Evolutionary conservation across 2,888 invertebrate genomes (phyloP), one percentile per base, ranked within the genome.

Genomic region (Linnaemya vulpina): DNA sequence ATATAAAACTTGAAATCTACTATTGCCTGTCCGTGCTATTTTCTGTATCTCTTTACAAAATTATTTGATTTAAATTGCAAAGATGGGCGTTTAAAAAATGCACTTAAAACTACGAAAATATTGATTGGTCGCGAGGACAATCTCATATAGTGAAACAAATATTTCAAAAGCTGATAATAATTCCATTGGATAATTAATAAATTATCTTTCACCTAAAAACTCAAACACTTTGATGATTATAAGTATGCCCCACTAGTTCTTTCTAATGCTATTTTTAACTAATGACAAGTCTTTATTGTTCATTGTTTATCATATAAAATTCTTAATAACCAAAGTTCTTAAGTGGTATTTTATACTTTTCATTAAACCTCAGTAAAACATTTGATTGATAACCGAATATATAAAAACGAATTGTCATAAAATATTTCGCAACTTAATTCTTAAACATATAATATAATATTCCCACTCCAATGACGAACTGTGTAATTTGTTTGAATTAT

Each of bases 301-400:
- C 10, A 38, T 2, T n/a, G 35, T 67, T 58, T 58, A 20, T 51
- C 55, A 11, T 30, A 11, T 13, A 35, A 35, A 65, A 46, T 40
- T 13, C 5, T 58, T 76, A 67, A 76, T 46, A 60, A 43, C 5
- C n/a, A 43, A n/a, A n/a, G 46, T 49, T 67, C 35, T 49, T 22
- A 68, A 77, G 67, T 77, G 49, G 35, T 60, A 20, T 43, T 55
- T 74, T 35, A 30, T 20, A 22, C 40, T 13, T 13, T 40, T 46
- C 1, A 22, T 20, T 38, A 11, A 40, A 38, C 38, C 25, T 17
- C 30, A 30, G 5, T 40, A 40, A 51, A 74, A 17, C 22, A 62
- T 70, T 40, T 70, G 70, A 78, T 62, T 62, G 70, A 79, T 71
- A 79, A 79, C 20, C 46, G 55, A 17, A 46, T 30, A 38, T 67